Base-by-base conservation (phyloP, 2,797 vertebrate species). In the Paguma larvata region DNA sequence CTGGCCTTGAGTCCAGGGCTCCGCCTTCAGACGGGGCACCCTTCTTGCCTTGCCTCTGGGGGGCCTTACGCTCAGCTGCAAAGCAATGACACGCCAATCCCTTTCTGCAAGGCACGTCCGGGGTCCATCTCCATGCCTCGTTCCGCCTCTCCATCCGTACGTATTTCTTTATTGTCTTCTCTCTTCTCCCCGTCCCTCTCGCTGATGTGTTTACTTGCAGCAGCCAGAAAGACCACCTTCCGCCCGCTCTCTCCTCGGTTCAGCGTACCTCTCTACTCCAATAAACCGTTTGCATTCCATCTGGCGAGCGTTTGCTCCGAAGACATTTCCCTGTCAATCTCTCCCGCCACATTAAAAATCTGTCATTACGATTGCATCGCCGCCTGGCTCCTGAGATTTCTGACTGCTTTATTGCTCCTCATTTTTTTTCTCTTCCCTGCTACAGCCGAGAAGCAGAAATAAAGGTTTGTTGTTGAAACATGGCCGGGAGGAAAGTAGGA, bases 281-380 rank as follows among this genome's bases (percentile, higher is more conserved):
- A 98, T 99, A 99, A 99, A 99, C 99, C 99, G 99, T 99, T 99
- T 99, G 99, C 99, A 99, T 99, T 99, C 99, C 99, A 99, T 99
- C 99, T 99, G 99, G 99, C 99, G 99, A 99, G 99, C 98, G 98
- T 99, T 99, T 99, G 99, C 99, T 99, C 99, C 99, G 99, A 99
- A 99, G 99, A 99, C 99, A 99, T 98, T 99, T 99, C 99, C 99
- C 99, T 99, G 99, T 99, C 99, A 99, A 99, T 99, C 99, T 99
- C 99, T 98, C 98, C 98, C 99, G 99, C 99, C 99, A 99, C 99
- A 99, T 99, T 99, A 99, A 99, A 99, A 99, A 98, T 99, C 98
- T 98, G 99, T 99, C 99, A 99, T 99, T 99, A 99, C 99, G 99
- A 99, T 99, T 98, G 99, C 99, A 98, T 99, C 98, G 98, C 98